Base-by-base conservation (phyloP, 2,113 vertebrate species). In the Triplophysa tibetana region DNA sequence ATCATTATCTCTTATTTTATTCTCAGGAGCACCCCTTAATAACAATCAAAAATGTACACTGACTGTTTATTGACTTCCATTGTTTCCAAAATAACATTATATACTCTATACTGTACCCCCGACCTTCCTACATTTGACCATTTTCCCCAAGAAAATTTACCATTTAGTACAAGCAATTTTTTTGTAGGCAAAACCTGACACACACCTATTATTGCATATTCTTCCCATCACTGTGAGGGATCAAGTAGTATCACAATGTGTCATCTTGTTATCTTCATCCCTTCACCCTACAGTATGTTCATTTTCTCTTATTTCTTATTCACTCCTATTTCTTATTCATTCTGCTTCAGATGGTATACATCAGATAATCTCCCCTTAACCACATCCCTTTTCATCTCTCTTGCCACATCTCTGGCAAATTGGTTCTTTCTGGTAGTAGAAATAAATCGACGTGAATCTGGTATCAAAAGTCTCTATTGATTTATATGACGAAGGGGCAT, bases 381-480 rank as follows among this genome's bases (percentile, higher is more conserved):
- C 23, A 56, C 43, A 21, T 41, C 23, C 29, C 66, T 21, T 50
- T 70, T 41, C 43, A 29, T 29, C 29, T 8, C 76, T 80, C 67
- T 69, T 67, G 16, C 38, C 77, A 69, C 43, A 81, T 82, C 74
- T 83, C 48, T 56, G 79, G 29, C 54, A 79, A 58, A 86, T 85
- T 69, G 74, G 66, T 77, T 88, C 82, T 58, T 70, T 80, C 83
- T 64, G 52, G 63, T 75, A 24, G 58, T 75, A 66, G 76, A n/a
- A n/a, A 78, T 56, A 19, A 8, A 77, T 24, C 78, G 60, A 61
- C 66, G 48, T 66, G 63, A 66, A 81, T 87, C 81, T 78, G n/a
- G 76, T 74, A 78, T 82, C 66, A 64, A 54, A 83, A 77, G 78
- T 64, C 67, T 29, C n/a, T 43, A 56, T 73, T 79, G 75, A 70